Base-by-base conservation (phyloP, 2,113 vertebrate genomes). In the Synodontis membranacea region DNA sequence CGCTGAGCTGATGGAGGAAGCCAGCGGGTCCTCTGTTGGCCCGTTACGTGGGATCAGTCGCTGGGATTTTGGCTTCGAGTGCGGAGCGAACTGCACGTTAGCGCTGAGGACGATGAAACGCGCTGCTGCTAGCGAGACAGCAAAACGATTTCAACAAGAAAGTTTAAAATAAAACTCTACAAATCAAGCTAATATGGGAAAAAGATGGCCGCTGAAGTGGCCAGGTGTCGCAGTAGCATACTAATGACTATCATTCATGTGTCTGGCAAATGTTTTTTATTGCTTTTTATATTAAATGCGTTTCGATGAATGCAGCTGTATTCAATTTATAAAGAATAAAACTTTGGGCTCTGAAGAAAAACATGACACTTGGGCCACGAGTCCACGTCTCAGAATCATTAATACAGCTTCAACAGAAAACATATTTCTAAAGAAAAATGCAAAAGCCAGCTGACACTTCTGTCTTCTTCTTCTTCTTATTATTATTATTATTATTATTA, bases 1-100 rank as follows among this genome's bases (percentile, higher is more conserved):
- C 39, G 75, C 34, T 52, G 86, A 50, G 23, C 31, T 37, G 64
- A 68, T 37, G 56, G 62, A 28, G 23, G 78, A 74, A 86, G 66
- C 84, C 84, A 88, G 56, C 70, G 34, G 88, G 46, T 84, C 37
- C 76, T 66, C 82, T 34, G 52, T 62, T 76, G 85, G 44, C 80
- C 21, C 25, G n/a, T 84, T 34, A 46, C 64, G 31, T 80, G 82
- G 34, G 58, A 79, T 39, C 85, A 19, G 23, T 91, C 88, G 91
- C 90, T 88, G 76, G 50, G 42, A 86, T 80, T 87, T 91, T 90
- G 93, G 90, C 90, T 58, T 87, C 39, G 50, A 88, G 84, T 84
- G 75, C 79, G 82, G 72, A 88, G 60, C 39, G 25, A 68, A 80
- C 23, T 52, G 39, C 6, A 17, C 7, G 7, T 62, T 17, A 54